Percentiles rank a stretch among this genome's conserved stretches.
Evolutionary conservation across 2,113 vertebrate species (phyloP).

Genomic region (Psilopsiagon aymara): DNA sequence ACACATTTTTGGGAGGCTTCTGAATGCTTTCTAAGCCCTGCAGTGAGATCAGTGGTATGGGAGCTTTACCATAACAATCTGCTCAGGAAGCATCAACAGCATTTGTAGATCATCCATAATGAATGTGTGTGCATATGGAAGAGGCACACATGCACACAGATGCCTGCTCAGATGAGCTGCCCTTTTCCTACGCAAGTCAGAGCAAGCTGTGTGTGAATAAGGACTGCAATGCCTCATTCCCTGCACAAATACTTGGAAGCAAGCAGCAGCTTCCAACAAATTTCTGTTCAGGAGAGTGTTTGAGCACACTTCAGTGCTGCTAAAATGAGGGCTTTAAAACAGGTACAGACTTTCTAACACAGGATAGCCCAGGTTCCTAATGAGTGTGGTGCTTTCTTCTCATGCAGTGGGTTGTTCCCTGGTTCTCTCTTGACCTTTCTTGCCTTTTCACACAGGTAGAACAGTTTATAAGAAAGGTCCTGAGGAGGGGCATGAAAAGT

Average conservation of each 20-base stretch:
- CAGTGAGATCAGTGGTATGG: not conserved
- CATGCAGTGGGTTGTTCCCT: accelerated
- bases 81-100: not conserved
- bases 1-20: constrained; percentile 12
- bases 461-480: not conserved
- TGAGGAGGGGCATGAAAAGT: not conserved
- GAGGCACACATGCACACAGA: not conserved
- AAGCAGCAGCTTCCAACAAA: not conserved
- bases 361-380: not conserved
- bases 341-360: not conserved
- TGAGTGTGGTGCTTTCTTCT: not conserved
- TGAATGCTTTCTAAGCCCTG: not conserved
- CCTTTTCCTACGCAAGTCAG: not conserved
- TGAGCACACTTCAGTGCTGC: not conserved
- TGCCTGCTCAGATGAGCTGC: not conserved
- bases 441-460: not conserved
- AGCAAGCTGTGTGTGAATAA: not conserved
- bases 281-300: accelerated
- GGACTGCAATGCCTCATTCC: accelerated
- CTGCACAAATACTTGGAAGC: accelerated
- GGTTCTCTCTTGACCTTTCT: not conserved
- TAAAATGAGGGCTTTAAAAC: not conserved
- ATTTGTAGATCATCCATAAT: not conserved
- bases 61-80: not conserved
- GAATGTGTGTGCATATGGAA: not conserved